phyloP scores from a whole-genome alignment of 1,140 invertebrate genomes.

The Dendrolimus kikuchii region DNA sequence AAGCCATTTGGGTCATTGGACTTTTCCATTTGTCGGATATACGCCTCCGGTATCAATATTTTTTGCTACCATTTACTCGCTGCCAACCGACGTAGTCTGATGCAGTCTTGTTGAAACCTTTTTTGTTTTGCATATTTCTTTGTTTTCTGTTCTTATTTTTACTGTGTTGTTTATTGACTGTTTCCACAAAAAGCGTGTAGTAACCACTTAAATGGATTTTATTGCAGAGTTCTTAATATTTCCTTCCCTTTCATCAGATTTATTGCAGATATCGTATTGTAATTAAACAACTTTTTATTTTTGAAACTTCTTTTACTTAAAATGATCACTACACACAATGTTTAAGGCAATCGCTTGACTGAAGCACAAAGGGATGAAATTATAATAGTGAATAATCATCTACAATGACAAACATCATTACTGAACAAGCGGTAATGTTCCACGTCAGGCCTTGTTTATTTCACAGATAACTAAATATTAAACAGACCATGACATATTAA shows the following conservation, averaged over 20 bases:
- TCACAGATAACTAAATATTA: slow-evolving; percentile 43
- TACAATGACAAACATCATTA: slow-evolving; percentile 56
- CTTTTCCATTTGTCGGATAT: slow-evolving; percentile 55
- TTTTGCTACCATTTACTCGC: slow-evolving; percentile 50
- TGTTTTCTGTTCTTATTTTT: too few relatives aligned
- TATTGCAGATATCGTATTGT: too few relatives aligned
- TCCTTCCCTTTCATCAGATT: too few relatives aligned
- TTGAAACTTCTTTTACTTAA: too few relatives aligned
- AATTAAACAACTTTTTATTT: too few relatives aligned
- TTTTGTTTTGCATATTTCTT: slow-evolving; percentile 16
- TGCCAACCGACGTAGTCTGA: slow-evolving; percentile 32
- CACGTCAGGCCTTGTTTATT: slow-evolving; percentile 28
- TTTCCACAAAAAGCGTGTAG: too few relatives aligned
- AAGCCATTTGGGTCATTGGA: slow-evolving; percentile 69
- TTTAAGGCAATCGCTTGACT: slow-evolving; percentile 4
- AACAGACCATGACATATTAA: slow-evolving; percentile 22
- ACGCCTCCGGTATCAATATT: slow-evolving; percentile 54
- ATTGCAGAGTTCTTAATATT: too few relatives aligned
- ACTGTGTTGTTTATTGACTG: too few relatives aligned
- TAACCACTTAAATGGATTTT: too few relatives aligned
- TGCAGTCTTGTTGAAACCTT: slow-evolving; percentile 28
- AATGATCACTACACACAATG: too few relatives aligned
- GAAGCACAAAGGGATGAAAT: slow-evolving; percentile 35
- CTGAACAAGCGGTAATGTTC: slow-evolving; percentile 45
- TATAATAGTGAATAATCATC: slow-evolving; percentile 46